Conservation (phyloP, 1,140 invertebrate genomes). For the Helicorthomorpha holstii region DNA sequence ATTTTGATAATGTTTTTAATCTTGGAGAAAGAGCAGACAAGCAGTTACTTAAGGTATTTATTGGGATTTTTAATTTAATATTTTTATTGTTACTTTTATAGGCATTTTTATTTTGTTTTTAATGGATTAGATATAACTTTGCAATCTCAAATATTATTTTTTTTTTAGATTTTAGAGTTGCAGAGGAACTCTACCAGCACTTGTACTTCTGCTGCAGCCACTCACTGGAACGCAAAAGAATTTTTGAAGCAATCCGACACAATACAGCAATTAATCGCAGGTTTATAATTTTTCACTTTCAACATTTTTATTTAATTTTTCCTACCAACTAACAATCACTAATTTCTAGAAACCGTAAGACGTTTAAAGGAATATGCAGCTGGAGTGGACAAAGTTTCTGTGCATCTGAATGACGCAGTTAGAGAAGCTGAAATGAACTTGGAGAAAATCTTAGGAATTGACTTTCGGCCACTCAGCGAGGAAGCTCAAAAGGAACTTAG, state of each 20-base stretch:
- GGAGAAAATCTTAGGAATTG: slow-evolving; percentile 33
- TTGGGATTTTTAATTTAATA: no score
- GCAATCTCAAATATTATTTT: neutral
- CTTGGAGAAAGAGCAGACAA: neutral
- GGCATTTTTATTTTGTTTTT: no score
- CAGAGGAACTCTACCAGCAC: neutral
- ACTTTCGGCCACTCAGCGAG: slow-evolving; percentile 25
- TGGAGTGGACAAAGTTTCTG: slow-evolving; percentile 28
- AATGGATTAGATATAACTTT: neutral
- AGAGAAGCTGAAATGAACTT: slow-evolving; percentile 37
- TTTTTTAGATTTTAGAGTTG: neutral
- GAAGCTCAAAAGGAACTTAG: slow-evolving; percentile 30
- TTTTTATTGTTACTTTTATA: no score
- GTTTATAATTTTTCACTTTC: no score
- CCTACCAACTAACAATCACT: no score
- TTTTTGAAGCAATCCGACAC: neutral
- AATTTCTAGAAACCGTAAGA: neutral
- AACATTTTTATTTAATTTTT: no score
- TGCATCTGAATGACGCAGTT: slow-evolving; percentile 37
- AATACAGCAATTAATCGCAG: neutral
- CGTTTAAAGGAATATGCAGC: slow-evolving; percentile 33
- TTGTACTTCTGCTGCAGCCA: neutral
- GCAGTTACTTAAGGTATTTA: neutral
- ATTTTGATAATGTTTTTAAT: neutral
- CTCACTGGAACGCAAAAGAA: neutral